Evolutionary conservation across 2,888 invertebrate species (phyloP).

Genomic region (Epinotia demarniana): DNA sequence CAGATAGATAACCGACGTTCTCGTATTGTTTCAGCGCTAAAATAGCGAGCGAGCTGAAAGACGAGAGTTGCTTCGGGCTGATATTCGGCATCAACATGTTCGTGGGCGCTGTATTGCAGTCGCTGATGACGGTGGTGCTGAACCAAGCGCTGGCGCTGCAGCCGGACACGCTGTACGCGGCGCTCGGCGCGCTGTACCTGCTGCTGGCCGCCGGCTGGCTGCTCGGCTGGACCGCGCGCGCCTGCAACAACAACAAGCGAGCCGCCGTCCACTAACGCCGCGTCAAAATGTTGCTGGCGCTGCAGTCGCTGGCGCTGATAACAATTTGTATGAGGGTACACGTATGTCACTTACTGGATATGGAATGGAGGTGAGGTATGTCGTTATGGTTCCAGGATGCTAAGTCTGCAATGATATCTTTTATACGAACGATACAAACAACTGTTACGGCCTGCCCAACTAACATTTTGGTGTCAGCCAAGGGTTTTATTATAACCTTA

Average conservation of each 20-base stretch:
- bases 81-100: constrained; percentile 96
- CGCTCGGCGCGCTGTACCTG: constrained; percentile 88
- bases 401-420: background rate
- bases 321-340: background rate
- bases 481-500: no score
- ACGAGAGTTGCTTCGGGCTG: constrained; percentile 93
- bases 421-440: no score
- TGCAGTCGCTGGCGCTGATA: background rate
- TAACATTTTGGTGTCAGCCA: no score
- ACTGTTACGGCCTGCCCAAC: no score
- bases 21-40: constrained; percentile 87
- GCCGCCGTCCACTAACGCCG: constrained; percentile 44
- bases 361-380: background rate
- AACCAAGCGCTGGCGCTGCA: constrained; percentile 76
- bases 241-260: constrained; percentile 58
- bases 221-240: constrained; percentile 65
- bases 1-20: background rate
- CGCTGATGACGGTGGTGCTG: constrained; percentile 89
- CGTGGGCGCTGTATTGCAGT: constrained; percentile 90
- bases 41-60: constrained; percentile 91
- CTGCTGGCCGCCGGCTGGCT: constrained; percentile 85
- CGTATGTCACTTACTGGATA: no score
- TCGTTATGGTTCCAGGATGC: background rate
- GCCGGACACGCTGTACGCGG: constrained; percentile 87
- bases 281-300: background rate